Evolutionary conservation across 2,888 invertebrate species (phyloP).

Genomic region (Luperina testacea): DNA sequence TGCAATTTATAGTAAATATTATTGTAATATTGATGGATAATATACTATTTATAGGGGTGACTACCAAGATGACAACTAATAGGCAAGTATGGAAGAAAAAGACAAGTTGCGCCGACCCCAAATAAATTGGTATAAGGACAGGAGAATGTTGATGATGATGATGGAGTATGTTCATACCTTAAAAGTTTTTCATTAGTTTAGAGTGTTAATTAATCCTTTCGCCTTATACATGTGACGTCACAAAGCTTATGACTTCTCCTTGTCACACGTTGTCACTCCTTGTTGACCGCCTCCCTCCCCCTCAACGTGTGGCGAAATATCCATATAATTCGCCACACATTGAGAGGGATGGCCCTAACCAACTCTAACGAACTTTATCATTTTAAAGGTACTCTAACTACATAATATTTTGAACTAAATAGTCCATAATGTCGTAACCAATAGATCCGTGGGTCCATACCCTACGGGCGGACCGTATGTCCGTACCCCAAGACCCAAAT

Average conservation of each 20-base stretch:
- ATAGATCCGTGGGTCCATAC: background rate
- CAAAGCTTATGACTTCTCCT: background rate
- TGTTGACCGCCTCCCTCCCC: background rate
- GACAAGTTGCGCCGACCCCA: background rate
- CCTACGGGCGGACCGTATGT: slow-evolving; percentile 22
- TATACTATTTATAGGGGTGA: background rate
- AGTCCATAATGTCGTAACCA: slow-evolving; percentile 9
- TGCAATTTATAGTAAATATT: background rate
- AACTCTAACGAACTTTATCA: background rate
- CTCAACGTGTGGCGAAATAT: background rate
- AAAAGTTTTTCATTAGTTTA: background rate
- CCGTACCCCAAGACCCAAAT: slow-evolving; percentile 23
- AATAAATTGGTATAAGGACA: background rate
- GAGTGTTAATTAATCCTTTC: background rate
- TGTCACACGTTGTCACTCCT: background rate
- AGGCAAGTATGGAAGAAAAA: background rate
- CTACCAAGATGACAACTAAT: background rate
- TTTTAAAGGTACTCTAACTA: background rate
- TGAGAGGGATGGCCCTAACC: background rate
- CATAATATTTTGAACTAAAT: slow-evolving; percentile 9
- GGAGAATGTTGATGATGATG: background rate
- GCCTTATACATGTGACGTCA: background rate
- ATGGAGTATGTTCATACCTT: background rate
- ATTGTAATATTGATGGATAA: background rate
- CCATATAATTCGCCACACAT: too few relatives aligned